phyloP scores from a whole-genome alignment of 2,113 vertebrate genomes.

The Urocolius indicus region DNA sequence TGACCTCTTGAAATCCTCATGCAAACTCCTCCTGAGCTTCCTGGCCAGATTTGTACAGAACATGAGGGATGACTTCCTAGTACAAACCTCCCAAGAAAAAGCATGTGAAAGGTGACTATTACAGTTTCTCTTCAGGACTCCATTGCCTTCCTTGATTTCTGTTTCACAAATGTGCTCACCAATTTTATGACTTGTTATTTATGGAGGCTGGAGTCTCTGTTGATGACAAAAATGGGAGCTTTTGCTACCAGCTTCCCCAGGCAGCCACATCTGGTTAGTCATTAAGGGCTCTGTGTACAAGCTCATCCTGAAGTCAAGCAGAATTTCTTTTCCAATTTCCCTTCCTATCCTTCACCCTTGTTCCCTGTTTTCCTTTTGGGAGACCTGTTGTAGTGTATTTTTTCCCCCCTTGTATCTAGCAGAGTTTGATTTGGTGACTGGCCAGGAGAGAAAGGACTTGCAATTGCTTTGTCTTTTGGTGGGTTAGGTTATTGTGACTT shows the following conservation, averaged over 20 bases:
- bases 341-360: background rate
- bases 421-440: slow-evolving; percentile 5
- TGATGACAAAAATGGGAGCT: background rate
- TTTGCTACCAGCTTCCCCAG: background rate
- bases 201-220: background rate
- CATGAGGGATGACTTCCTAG: background rate
- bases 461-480: slow-evolving; percentile 59
- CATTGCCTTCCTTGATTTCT: background rate
- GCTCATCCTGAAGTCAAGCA: background rate
- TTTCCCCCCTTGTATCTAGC: background rate
- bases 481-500: slow-evolving; percentile 44
- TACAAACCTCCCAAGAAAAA: background rate
- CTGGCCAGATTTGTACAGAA: background rate
- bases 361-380: background rate
- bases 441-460: background rate
- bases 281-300: background rate
- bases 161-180: background rate
- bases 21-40: background rate
- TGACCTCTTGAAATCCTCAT: background rate
- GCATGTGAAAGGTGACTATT: background rate
- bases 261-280: background rate
- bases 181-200: background rate
- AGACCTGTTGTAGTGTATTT: background rate
- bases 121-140: background rate
- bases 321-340: slow-evolving; percentile 21